Evolutionary conservation across 2,113 vertebrate species (phyloP), one percentile per base, ranked within the genome.

Genomic region (Myrmophylax atrothorax): DNA sequence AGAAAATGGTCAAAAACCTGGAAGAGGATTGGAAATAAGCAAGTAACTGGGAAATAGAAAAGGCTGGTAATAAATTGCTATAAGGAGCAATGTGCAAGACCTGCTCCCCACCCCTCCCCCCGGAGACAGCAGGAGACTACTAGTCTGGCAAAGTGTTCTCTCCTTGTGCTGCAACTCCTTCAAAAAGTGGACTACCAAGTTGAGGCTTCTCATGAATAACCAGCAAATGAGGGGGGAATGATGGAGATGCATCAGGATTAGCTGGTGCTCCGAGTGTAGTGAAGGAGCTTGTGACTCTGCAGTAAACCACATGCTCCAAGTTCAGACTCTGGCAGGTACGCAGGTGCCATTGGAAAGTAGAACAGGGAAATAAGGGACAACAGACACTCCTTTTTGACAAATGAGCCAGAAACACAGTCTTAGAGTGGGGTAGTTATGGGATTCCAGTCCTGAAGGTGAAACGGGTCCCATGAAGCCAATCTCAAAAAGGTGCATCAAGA

Each of bases 31-130:
- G n/a, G 14, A 89, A 84, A 12, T 17, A 78, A 84, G 14, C 5
- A 84, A 37, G 52, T 67, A 38, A 63, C 8, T 33, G 7, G 29
- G 49, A 93, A 38, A 72, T 76, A 50, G 20, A 52, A 85, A 82
- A 87, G 23, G 14, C 29, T 89, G 19, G 17, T 14, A 77, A 82
- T 64, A 26, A 47, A 82, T 6, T 40, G 7, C 13, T 56, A 1
- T 52, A 25, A 46, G 52, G 7, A 82, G 31, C 56, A 90, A 76
- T 31, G n/a, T 12, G 4, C 47, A 75, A n/a, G 35, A 31, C 3
- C 2, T n/a, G n/a, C n/a, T n/a, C 2, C 2, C 12, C 25, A 46
- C 12, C 12, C 40, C 2, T 2, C 2, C 12, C 25, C 55, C 9
- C 28, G 35, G 47, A 52, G 55, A 50, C 18, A 56, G 24, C 3